These are phyloP conservation scores for Chiridota heheva DNA, from an alignment of 35 echinoderm and acorn worm genomes.

Conservation along the genomic window DNA sequence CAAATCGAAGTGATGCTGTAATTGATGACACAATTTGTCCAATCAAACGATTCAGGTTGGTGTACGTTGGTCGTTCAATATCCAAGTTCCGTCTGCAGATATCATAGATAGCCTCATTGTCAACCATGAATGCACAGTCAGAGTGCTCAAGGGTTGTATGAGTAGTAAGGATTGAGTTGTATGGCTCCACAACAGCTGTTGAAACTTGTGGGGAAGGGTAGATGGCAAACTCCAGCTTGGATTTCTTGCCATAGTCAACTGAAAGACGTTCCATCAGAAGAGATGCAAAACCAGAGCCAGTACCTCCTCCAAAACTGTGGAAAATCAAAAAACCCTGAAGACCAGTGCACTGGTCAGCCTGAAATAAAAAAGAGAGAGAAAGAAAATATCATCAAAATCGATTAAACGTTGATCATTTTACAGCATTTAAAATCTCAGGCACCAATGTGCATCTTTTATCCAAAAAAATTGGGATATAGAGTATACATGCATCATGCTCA, in stretches of 20 bases:
- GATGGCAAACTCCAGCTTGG: slow-evolving; percentile 90
- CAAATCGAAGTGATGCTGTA: slow-evolving; percentile 88
- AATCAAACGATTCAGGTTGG: slow-evolving; percentile 90
- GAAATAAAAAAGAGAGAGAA: not conserved
- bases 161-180: slow-evolving; percentile 93
- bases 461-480: too few species aligned
- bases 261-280: slow-evolving; percentile 95
- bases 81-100: slow-evolving; percentile 91
- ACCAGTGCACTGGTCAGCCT: slow-evolving; percentile 91
- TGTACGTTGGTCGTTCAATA: slow-evolving; percentile 96
- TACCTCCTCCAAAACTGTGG: slow-evolving; percentile 92
- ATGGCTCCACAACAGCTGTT: slow-evolving; percentile 89
- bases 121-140: slow-evolving; percentile 94
- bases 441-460: too few species aligned
- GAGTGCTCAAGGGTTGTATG: slow-evolving; percentile 95
- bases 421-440: too few species aligned
- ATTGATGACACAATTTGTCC: slow-evolving; percentile 94
- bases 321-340: slow-evolving; percentile 92
- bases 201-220: slow-evolving; percentile 86
- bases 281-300: slow-evolving; percentile 86
- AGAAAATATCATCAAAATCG: not conserved
- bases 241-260: slow-evolving; percentile 94
- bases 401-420: too few species aligned
- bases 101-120: slow-evolving; percentile 94
- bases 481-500: too few species aligned